These are phyloP conservation scores for Thunnus maccoyii DNA, from an alignment of 2,113 vertebrate genomes.

Conservation along the genomic window DNA sequence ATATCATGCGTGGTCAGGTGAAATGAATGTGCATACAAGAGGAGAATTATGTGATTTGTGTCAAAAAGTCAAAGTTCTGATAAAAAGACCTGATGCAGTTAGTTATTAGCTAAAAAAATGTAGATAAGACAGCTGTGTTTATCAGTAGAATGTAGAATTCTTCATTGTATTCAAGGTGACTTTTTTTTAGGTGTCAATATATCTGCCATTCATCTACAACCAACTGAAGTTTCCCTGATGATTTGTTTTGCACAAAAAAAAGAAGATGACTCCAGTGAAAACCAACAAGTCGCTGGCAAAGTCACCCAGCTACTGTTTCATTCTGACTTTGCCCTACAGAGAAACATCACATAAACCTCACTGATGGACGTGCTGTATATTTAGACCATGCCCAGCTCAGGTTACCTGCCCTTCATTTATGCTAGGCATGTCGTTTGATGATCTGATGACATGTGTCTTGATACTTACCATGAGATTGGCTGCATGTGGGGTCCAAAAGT, in stretches of 20 bases:
- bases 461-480: background rate
- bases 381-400: constrained; percentile 55
- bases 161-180: background rate
- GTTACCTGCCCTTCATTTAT: constrained; percentile 57
- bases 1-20: background rate
- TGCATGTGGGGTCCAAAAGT: background rate
- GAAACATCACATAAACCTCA: constrained; percentile 40
- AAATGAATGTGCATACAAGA: too few species aligned
- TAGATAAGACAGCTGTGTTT: too few species aligned
- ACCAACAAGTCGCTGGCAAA: constrained; percentile 39
- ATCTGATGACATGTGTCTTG: constrained; percentile 30
- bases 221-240: background rate
- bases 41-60: background rate
- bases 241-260: background rate
- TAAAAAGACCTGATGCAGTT: background rate
- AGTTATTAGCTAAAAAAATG: too few species aligned
- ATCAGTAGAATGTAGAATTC: background rate
- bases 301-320: constrained; percentile 47
- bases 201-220: background rate
- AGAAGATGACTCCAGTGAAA: constrained; percentile 23
- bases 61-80: background rate
- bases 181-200: background rate
- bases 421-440: constrained; percentile 11
- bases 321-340: constrained; percentile 38
- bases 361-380: constrained; percentile 58